phyloP scores from a whole-genome alignment of 2,888 invertebrate species.

The Fragum whitleyi region DNA sequence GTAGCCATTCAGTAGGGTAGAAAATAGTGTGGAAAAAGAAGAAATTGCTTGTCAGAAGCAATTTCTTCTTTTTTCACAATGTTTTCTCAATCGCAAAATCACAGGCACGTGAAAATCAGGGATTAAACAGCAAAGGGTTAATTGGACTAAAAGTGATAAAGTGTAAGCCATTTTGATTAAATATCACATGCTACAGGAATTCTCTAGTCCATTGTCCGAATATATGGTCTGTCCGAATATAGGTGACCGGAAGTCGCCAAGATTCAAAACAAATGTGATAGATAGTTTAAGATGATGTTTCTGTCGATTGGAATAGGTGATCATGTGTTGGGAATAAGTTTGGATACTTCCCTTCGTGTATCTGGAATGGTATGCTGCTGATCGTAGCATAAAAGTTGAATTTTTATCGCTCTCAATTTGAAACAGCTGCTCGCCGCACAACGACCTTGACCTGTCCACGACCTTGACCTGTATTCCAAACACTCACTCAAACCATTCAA shows the following conservation, averaged over 20 bases:
- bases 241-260: constrained; percentile 1
- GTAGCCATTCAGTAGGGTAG: too few species aligned
- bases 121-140: too few species aligned
- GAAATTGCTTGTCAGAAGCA: too few species aligned
- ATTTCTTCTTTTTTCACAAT: too few species aligned
- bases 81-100: too few species aligned
- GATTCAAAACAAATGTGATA: neutral
- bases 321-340: neutral
- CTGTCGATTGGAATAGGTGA: neutral
- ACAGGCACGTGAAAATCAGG: too few species aligned
- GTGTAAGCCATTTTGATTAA: neutral
- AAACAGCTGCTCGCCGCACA: constrained; percentile 23
- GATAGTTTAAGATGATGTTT: neutral
- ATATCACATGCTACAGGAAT: too few species aligned
- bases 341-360: neutral
- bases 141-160: neutral
- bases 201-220: neutral
- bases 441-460: constrained; percentile 25
- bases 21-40: too few species aligned
- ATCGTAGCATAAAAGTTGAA: neutral
- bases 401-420: constrained; percentile 13
- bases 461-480: too few species aligned
- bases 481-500: too few species aligned
- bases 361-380: neutral
- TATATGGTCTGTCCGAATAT: constrained; percentile 8